Evolutionary conservation across 1,140 invertebrate genomes (phyloP).

Genomic region (Trichomalopsis sarcophagae): DNA sequence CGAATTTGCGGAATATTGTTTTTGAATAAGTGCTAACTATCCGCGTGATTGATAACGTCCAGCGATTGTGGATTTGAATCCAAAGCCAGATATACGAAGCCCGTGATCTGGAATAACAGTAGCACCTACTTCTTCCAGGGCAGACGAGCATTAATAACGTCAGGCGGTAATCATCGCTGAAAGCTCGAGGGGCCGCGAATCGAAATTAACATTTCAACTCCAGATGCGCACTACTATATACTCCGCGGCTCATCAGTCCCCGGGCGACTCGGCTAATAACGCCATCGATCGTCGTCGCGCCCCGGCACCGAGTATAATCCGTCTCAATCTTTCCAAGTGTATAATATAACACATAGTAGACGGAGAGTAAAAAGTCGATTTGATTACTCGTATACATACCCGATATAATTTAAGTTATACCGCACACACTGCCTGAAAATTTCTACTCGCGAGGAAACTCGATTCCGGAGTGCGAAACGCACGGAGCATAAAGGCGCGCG

Average conservation of each 20-base stretch:
- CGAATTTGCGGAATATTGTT: not conserved
- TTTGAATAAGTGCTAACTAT: not conserved
- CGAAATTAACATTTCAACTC: constrained; percentile 3
- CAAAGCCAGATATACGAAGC: not conserved
- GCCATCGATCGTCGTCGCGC: not conserved
- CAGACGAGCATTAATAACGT: not conserved
- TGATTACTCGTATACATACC: too few relatives aligned
- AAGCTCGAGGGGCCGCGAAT: not conserved
- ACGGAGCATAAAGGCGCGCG: constrained; percentile 39
- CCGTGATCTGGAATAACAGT: not conserved
- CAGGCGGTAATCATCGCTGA: not conserved
- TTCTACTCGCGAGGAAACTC: constrained; percentile 30
- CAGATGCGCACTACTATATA: too few relatives aligned
- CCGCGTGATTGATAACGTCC: not conserved
- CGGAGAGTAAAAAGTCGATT: too few relatives aligned
- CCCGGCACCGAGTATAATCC: not conserved
- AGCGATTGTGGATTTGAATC: not conserved
- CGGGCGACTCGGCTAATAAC: not conserved
- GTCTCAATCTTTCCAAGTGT: not conserved
- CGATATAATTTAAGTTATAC: not conserved
- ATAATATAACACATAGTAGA: too few relatives aligned
- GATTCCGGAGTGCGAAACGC: not conserved
- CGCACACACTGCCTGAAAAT: not conserved
- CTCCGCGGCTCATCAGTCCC: not conserved
- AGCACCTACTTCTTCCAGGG: not conserved